These are phyloP conservation scores for Moxostoma hubbsi DNA, from an alignment of 2,797 vertebrate species.

Conservation along the genomic window DNA sequence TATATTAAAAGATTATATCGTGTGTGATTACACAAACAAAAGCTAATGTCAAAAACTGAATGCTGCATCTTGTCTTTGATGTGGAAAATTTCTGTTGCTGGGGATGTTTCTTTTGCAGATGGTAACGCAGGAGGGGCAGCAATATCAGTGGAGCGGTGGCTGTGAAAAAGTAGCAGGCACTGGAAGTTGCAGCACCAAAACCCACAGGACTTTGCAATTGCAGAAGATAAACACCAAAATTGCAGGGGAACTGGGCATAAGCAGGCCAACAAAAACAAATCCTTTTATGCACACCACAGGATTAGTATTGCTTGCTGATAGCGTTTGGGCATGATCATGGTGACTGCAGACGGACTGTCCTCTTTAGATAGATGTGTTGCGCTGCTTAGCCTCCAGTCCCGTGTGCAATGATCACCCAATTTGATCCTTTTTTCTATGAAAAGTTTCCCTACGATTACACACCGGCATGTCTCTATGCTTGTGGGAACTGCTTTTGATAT, in stretches of 20 bases:
- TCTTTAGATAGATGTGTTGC: constrained; percentile 58
- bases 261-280: constrained; percentile 74
- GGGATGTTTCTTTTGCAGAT: constrained; percentile 39
- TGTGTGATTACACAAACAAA: constrained; percentile 33
- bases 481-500: constrained; percentile 54
- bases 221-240: constrained; percentile 75
- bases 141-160: constrained; percentile 47
- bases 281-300: constrained; percentile 71
- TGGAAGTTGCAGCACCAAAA: constrained; percentile 68
- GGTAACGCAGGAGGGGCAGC: constrained; percentile 39
- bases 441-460: constrained; percentile 67
- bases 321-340: constrained; percentile 52
- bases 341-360: constrained; percentile 56
- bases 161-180: constrained; percentile 63
- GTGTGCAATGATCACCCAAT: constrained; percentile 54
- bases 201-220: constrained; percentile 69
- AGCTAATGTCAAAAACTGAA: constrained; percentile 13
- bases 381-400: constrained; percentile 54
- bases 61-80: constrained; percentile 10
- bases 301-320: constrained; percentile 69
- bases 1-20: constrained; percentile 55
- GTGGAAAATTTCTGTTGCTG: constrained; percentile 11
- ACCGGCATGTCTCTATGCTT: constrained; percentile 53
- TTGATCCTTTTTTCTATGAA: constrained; percentile 61
- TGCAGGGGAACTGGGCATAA: constrained; percentile 67